Evolutionary conservation across 1,140 invertebrate species (phyloP).

Genomic region (Piezodorus guildinii): DNA sequence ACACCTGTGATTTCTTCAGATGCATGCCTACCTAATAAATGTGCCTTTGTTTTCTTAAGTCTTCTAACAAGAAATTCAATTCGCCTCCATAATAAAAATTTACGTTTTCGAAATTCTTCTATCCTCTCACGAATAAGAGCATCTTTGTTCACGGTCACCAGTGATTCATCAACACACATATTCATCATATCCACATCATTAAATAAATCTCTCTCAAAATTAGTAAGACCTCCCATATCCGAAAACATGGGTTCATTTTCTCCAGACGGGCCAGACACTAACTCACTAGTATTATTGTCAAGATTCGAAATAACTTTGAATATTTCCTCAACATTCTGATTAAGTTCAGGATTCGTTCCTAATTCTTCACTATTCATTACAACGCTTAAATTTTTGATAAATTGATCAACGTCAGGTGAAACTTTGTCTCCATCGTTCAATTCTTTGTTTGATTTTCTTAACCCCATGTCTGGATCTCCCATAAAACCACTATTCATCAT

Average conservation of each 20-base stretch:
- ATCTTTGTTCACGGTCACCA: slow-evolving; percentile 30
- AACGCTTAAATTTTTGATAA: slow-evolving; percentile 35
- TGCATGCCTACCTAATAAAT: slow-evolving; percentile 57
- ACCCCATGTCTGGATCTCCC: slow-evolving; percentile 55
- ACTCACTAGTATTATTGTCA: slow-evolving; percentile 34
- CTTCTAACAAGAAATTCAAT: slow-evolving; percentile 58
- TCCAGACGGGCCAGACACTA: slow-evolving; percentile 48
- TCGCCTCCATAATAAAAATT: slow-evolving; percentile 51
- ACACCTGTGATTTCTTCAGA: slow-evolving; percentile 60
- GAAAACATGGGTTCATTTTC: slow-evolving; percentile 40
- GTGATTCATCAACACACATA: slow-evolving; percentile 41
- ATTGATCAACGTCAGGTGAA: slow-evolving; percentile 37
- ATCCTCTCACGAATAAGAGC: slow-evolving; percentile 34
- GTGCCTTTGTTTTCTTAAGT: slow-evolving; percentile 59
- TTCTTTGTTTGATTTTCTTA: slow-evolving; percentile 29
- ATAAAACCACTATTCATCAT: slow-evolving; percentile 47
- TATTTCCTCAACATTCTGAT: slow-evolving; percentile 47
- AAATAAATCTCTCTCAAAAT: slow-evolving; percentile 44
- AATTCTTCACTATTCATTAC: slow-evolving; percentile 31
- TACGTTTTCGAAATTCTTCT: slow-evolving; percentile 36
- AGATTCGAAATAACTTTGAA: slow-evolving; percentile 56
- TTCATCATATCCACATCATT: slow-evolving; percentile 42
- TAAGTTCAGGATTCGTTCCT: slow-evolving; percentile 36
- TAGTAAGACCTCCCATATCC: slow-evolving; percentile 37
- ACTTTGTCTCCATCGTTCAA: neutral